Evolutionary conservation across 2,113 vertebrate genomes (phyloP).

Genomic region (Pituophis catenifer): DNA sequence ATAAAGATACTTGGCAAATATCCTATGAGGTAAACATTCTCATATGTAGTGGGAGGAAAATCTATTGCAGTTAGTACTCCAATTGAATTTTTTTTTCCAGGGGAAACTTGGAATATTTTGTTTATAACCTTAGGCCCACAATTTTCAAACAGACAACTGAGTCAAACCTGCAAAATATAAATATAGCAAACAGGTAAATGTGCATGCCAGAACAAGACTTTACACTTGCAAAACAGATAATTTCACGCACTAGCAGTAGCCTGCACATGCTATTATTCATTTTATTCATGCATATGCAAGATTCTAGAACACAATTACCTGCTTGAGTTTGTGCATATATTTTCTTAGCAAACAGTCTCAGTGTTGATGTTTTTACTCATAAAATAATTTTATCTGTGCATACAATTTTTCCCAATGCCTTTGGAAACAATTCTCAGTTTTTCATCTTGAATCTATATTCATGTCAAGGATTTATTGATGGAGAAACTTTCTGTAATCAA

Average conservation of each 20-base stretch:
- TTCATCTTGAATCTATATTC: not conserved
- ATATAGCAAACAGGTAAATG: conserved; percentile 57
- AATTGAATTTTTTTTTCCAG: not conserved
- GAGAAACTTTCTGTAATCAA: not conserved
- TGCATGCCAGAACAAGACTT: conserved; percentile 56
- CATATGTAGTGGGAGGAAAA: not conserved
- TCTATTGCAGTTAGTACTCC: conserved; percentile 12
- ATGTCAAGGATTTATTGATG: not conserved
- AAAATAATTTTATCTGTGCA: conserved; percentile 42
- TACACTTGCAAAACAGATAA: conserved; percentile 65
- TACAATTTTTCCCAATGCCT: conserved; percentile 41
- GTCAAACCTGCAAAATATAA: conserved; percentile 40
- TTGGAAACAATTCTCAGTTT: conserved; percentile 6
- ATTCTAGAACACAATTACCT: conserved; percentile 30
- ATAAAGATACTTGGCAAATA: conserved; percentile 18
- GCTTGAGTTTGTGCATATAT: conserved; percentile 59
- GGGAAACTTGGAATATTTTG: conserved; percentile 13
- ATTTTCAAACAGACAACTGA: conserved; percentile 43
- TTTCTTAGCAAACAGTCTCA: conserved; percentile 44
- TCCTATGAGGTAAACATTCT: not conserved
- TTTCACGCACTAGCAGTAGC: conserved; percentile 46
- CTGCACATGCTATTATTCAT: conserved; percentile 56
- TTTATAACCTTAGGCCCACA: conserved; percentile 20
- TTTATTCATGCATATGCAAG: conserved; percentile 61
- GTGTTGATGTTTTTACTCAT: conserved; percentile 39